These are phyloP conservation scores for Machaerirhynchus nigripectus DNA, from an alignment of 2,113 vertebrate species.

Conservation along the genomic window DNA sequence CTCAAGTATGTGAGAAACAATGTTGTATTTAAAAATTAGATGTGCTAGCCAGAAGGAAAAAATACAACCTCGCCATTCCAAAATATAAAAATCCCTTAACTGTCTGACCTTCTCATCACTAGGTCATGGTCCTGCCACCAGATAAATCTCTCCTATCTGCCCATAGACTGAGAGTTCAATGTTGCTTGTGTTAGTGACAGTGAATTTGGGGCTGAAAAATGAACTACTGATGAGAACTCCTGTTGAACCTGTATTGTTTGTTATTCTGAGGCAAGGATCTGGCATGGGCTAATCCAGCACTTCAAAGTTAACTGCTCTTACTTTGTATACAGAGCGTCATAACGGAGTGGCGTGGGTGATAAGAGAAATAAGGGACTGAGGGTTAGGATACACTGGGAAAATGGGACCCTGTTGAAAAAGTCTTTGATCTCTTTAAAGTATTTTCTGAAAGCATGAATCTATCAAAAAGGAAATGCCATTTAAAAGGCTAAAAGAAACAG, in stretches of 20 bases:
- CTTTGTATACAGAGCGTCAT: slow-evolving; percentile 93
- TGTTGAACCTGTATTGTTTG: slow-evolving; percentile 85
- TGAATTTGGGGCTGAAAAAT: slow-evolving; percentile 86
- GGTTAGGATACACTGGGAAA: slow-evolving; percentile 80
- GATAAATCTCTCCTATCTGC: slow-evolving; percentile 81
- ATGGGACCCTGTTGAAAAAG: slow-evolving; percentile 70
- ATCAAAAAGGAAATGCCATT: slow-evolving; percentile 79
- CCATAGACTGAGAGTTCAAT: slow-evolving; percentile 80
- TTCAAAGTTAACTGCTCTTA: slow-evolving; percentile 85
- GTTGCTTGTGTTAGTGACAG: slow-evolving; percentile 84
- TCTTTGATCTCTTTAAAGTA: slow-evolving; percentile 91
- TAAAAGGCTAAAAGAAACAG: slow-evolving; percentile 70
- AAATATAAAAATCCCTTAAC: slow-evolving; percentile 76
- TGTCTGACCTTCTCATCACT: slow-evolving; percentile 68
- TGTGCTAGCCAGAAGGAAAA: slow-evolving; percentile 63
- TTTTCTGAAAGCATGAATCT: slow-evolving; percentile 87
- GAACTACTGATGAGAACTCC: slow-evolving; percentile 85
- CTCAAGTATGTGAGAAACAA: slow-evolving; percentile 71
- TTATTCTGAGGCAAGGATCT: slow-evolving; percentile 90
- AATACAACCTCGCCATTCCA: slow-evolving; percentile 63
- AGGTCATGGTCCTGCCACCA: slow-evolving; percentile 76
- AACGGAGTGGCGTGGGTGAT: slow-evolving; percentile 83
- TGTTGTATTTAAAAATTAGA: slow-evolving; percentile 73
- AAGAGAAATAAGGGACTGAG: slow-evolving; percentile 85
- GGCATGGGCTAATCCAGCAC: slow-evolving; percentile 84